Evolutionary conservation across 2,888 invertebrate genomes (phyloP), one percentile per base, ranked within the genome.

Genomic region (Aspidiotus destructor): DNA sequence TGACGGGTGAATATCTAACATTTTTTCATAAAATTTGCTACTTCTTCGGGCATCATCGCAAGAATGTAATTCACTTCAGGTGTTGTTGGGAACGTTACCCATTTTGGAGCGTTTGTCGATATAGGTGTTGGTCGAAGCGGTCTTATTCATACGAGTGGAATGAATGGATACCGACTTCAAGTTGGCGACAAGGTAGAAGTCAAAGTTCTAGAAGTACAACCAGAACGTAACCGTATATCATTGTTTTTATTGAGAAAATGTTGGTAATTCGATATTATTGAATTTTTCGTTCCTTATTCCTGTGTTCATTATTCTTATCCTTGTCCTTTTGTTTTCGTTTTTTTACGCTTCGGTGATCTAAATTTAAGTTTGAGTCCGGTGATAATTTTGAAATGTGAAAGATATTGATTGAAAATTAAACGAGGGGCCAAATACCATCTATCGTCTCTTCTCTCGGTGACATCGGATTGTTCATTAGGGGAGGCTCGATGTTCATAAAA

Each of bases 91-190:
- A 95, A 95, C 77, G 86, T 89, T 0, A 91, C 91, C 0, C 87
- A 89, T 71, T 96, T 96, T 77, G 96, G 96, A 0, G 87, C 88
- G 64, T 96, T 96, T 78, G 88, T 94, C 0, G 95, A 96, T 76
- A 83, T 89, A 72, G 91, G 91, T 0, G 85, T 90, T 0, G 86
- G 85, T 28, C 81, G 77, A 62, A 81, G 85, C 75, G 90, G 87
- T 0, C 79, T 91, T 10, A 84, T 91, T 71, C 90, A 87, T 73
- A 78, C 76, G 0, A 86, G 82, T 72, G 81, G 84, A 62, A 78
- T 86, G 75, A 80, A 80, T 8, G 81, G 82, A 8, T 75, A 78
- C 42, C 79, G 78, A 1, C 79, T 87, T 0, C 82, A 82, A 73
- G 78, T 89, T 15, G 88, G 88, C 0, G 86, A 89, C 75, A 80